phyloP scores from a whole-genome alignment of 2,797 vertebrate genomes.

The Anguilla obscura region DNA sequence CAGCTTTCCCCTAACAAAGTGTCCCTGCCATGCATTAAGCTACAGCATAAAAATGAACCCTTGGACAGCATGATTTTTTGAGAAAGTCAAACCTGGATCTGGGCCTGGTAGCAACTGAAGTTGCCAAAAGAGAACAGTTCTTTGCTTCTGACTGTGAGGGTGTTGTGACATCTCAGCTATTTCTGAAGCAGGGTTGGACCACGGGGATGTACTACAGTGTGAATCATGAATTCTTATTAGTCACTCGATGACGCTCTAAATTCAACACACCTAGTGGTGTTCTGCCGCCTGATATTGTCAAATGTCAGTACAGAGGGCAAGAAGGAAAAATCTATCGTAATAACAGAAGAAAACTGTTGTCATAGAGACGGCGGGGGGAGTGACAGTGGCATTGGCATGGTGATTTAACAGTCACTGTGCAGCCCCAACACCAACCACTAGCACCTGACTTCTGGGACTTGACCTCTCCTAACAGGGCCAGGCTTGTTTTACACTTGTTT shows the following conservation, averaged over 20 bases:
- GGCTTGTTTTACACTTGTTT: neutral
- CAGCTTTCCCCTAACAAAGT: neutral
- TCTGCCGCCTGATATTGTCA: neutral
- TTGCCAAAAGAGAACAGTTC: neutral
- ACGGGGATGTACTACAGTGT: neutral
- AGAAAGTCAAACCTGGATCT: neutral
- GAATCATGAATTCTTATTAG: conserved; percentile 19
- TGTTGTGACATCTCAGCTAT: conserved; percentile 5
- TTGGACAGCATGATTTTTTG: neutral
- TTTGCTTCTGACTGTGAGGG: neutral
- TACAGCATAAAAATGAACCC: neutral
- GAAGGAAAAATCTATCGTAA: neutral
- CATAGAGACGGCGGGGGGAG: neutral
- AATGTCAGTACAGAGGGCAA: neutral
- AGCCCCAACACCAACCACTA: neutral
- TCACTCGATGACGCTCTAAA: conserved; percentile 9
- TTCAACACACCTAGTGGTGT: conserved; percentile 2
- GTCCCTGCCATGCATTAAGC: neutral
- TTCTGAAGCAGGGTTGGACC: neutral
- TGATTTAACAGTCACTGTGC: conserved; percentile 2
- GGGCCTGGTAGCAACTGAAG: neutral
- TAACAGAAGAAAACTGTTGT: neutral
- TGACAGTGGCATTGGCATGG: neutral
- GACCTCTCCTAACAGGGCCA: neutral
- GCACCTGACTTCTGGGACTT: neutral